Conservation (phyloP, 2,113 vertebrate species). For the Naja naja region DNA sequence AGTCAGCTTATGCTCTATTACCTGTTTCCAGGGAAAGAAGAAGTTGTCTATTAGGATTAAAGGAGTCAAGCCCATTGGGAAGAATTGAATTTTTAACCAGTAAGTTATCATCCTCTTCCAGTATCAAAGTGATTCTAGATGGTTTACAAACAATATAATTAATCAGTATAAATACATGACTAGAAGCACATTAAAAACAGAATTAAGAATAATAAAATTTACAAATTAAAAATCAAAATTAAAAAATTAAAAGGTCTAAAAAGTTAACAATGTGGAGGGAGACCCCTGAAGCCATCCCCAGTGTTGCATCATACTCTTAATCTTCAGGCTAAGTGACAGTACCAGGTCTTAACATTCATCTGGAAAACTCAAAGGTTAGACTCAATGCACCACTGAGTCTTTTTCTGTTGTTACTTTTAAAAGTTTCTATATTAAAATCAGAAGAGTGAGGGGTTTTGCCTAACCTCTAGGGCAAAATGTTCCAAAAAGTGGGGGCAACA, state of each 20-base stretch:
- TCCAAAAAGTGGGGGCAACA: background rate
- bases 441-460: background rate
- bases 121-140: no score
- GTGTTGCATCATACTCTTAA: background rate
- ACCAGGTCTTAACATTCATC: background rate
- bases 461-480: background rate
- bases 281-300: background rate
- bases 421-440: background rate
- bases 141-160: no score
- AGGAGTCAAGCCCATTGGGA: background rate
- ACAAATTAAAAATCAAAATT: background rate
- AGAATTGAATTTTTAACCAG: background rate
- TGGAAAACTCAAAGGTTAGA: background rate
- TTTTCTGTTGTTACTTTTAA: background rate
- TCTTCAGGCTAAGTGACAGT: background rate
- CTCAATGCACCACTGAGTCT: background rate
- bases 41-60: background rate
- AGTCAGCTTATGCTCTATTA: background rate
- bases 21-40: background rate
- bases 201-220: background rate
- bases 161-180: no score
- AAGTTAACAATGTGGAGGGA: background rate
- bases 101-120: background rate
- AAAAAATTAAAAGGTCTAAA: background rate
- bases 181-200: background rate